phyloP scores from a whole-genome alignment of 2,888 invertebrate species.

The Tinea trinotella region DNA sequence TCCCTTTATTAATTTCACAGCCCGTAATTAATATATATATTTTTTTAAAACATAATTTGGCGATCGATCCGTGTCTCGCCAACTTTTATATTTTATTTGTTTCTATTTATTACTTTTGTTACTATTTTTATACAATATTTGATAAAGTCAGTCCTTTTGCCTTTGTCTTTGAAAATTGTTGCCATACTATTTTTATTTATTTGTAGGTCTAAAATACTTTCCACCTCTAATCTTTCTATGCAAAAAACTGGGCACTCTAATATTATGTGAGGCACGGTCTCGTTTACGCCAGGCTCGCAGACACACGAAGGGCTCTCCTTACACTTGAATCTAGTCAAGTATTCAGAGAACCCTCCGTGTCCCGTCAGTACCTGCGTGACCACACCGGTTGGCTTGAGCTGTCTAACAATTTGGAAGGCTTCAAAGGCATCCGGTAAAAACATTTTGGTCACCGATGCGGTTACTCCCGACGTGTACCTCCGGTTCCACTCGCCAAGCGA shows the following conservation, averaged over 20 bases:
- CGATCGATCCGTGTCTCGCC: too few relatives aligned
- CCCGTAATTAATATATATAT: too few relatives aligned
- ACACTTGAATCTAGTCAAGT: background rate
- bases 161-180: background rate
- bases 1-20: too few relatives aligned
- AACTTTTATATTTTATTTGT: too few relatives aligned
- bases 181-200: background rate
- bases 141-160: background rate
- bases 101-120: background rate
- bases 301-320: too few relatives aligned
- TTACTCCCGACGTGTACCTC: conserved; percentile 11
- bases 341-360: conserved; percentile 8
- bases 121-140: background rate
- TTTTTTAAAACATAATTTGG: too few relatives aligned
- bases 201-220: background rate
- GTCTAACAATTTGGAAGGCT: conserved; percentile 8
- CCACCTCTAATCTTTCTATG: background rate
- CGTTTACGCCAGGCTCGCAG: background rate
- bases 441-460: conserved; percentile 17
- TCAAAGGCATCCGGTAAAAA: conserved; percentile 20
- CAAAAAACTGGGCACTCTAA: background rate
- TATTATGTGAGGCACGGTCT: background rate
- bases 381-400: conserved; percentile 6
- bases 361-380: background rate
- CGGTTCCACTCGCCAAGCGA: conserved; percentile 21